Conservation (phyloP, 2,113 vertebrate genomes). For the Grus americana region DNA sequence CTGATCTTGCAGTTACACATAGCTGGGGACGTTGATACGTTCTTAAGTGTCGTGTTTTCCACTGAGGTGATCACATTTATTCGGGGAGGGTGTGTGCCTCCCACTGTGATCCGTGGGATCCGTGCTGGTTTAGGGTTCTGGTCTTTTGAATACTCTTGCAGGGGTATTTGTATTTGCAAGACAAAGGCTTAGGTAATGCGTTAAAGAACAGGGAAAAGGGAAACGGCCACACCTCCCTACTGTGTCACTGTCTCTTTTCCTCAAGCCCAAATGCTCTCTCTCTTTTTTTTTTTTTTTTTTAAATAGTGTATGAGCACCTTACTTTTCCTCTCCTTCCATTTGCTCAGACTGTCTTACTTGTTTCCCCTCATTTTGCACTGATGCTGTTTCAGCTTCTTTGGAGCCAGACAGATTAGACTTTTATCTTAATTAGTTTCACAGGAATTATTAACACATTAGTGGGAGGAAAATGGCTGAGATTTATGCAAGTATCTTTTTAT, state of each 20-base stretch:
- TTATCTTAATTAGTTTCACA: not conserved
- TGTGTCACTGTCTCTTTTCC: not conserved
- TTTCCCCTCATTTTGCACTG: not conserved
- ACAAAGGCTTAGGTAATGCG: not conserved
- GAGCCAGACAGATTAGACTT: not conserved
- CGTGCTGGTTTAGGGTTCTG: no score
- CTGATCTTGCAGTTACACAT: rapidly evolving
- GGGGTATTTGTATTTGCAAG: not conserved
- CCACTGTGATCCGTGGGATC: no score
- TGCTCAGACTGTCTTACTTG: not conserved
- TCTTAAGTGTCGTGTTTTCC: not conserved
- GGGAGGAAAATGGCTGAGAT: not conserved
- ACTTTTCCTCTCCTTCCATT: not conserved
- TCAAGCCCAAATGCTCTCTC: not conserved
- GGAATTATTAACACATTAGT: not conserved
- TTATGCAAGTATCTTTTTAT: not conserved
- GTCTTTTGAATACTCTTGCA: not conserved
- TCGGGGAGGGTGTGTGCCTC: not conserved
- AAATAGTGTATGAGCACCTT: not conserved
- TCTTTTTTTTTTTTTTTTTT: not conserved
- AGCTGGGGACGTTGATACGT: not conserved
- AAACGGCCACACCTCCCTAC: not conserved
- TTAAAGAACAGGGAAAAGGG: not conserved
- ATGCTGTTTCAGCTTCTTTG: not conserved
- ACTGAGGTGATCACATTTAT: not conserved